These are phyloP conservation scores for Pristionchus maxplancki DNA, from an alignment of 2,888 invertebrate genomes.

Conservation along the genomic window DNA sequence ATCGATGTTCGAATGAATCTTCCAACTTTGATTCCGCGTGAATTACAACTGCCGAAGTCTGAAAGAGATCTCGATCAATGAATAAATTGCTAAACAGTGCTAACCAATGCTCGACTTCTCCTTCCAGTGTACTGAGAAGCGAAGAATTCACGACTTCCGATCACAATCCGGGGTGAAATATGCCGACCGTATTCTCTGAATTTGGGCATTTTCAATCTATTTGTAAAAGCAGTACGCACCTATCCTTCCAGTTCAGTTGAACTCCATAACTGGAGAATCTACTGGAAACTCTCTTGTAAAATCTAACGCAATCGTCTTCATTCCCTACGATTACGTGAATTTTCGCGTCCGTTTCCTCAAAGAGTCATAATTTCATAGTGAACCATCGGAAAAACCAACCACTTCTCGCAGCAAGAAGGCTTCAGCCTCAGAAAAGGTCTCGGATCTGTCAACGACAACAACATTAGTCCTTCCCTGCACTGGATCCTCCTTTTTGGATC, in stretches of 20 bases:
- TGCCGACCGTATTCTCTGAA: not conserved
- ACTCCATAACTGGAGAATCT: not conserved
- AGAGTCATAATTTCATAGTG: too few relatives aligned
- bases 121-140: not conserved
- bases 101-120: not conserved
- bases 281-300: not conserved
- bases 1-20: not conserved
- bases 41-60: not conserved
- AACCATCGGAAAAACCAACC: too few relatives aligned
- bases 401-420: not conserved
- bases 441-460: not conserved
- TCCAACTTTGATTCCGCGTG: not conserved
- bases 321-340: constrained; percentile 1
- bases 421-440: not conserved
- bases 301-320: not conserved
- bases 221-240: not conserved
- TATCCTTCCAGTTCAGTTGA: not conserved
- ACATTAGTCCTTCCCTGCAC: not conserved
- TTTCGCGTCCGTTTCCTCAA: not conserved
- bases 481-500: not conserved
- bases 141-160: not conserved
- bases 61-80: not conserved
- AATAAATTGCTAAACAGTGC: not conserved
- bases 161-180: not conserved
- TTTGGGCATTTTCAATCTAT: too few relatives aligned